Base-by-base conservation (phyloP, 2,888 invertebrate species). In the Drosophila quinaria region DNA sequence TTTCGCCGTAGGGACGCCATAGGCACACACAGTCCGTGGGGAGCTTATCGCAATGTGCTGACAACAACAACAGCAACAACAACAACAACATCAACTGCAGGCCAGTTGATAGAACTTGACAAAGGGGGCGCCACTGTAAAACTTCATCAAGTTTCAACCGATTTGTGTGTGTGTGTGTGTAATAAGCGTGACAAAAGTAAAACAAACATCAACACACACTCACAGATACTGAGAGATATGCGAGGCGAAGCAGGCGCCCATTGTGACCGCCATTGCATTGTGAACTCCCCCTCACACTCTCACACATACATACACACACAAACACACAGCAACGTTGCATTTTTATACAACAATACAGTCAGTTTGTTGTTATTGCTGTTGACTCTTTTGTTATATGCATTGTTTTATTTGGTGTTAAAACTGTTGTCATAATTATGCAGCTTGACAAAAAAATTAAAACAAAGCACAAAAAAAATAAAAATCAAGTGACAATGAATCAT, bases 181-280 rank as follows among this genome's bases (percentile, higher is more conserved):
- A 88, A 81, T 85, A 80, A 88, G 83, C 74, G 73, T 88, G 87
- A 90, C 83, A 90, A 86, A 85, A 83, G 72, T 64, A 67, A 71
- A 65, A 72, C 72, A 90, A 74, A 90, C 64, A 74, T 39, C n/a
- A 54, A 69, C 58, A 63, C 49, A 78, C 61, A 59, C 58, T 61
- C 49, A 78, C 61, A 59, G 25, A 33, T 37, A 52, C 17, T 41
- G 41, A 15, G 22, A 52, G 60, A 44, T 58, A 37, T 42, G 52
- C 22, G 11, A 31, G 31, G 47, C 31, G 25, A 22, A 44, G 41
- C 50, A 55, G 65, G 77, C 77, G 61, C 78, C 67, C 81, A 80
- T 67, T 78, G 78, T 78, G 61, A 59, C 47, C 81, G 81, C 78
- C 78, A 78, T 78, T 80, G 81, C 78, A 58, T 29, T 29, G 50